Evolutionary conservation across 2,888 invertebrate species (phyloP).

Genomic region (Amblyteles armatorius): DNA sequence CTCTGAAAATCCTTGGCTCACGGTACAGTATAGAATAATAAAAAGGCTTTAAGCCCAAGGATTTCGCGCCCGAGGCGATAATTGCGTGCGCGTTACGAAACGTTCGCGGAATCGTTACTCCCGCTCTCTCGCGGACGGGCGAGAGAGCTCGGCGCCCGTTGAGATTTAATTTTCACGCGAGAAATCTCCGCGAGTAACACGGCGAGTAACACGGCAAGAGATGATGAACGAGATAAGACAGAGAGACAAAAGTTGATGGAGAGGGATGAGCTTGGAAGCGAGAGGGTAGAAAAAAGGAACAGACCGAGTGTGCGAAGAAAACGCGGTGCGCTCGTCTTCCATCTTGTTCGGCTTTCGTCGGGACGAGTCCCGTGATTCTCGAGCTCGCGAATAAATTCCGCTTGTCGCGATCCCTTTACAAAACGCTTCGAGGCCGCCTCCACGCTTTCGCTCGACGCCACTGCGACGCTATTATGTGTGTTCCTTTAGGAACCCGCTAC

Average conservation of each 20-base stretch:
- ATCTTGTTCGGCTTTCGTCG: conserved; percentile 59
- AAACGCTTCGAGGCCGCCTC: conserved; percentile 54
- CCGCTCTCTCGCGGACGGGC: not conserved
- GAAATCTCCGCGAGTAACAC: conserved; percentile 57
- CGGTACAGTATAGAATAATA: not conserved
- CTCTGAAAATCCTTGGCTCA: not conserved
- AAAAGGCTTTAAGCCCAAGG: conserved; percentile 41
- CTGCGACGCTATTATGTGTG: not conserved
- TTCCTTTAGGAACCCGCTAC: conserved; percentile 35
- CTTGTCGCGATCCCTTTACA: conserved; percentile 48
- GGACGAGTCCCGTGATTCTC: conserved; percentile 38
- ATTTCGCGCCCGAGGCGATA: conserved; percentile 8
- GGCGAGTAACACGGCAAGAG: conserved; percentile 49
- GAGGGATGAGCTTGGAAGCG: conserved; percentile 35
- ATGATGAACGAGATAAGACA: conserved; percentile 72
- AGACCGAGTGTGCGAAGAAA: conserved; percentile 32
- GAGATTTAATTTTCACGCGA: conserved; percentile 68
- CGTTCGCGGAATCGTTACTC: conserved; percentile 66
- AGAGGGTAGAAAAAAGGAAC: conserved; percentile 14
- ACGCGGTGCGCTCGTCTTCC: conserved; percentile 31
- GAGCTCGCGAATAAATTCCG: conserved; percentile 33
- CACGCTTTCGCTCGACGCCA: conserved; percentile 20
- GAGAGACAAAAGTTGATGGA: conserved; percentile 45
- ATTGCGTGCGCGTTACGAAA: conserved; percentile 55
- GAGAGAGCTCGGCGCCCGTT: conserved; percentile 36